Conservation (phyloP, 2,888 invertebrate species). For the Hemithea aestivaria region DNA sequence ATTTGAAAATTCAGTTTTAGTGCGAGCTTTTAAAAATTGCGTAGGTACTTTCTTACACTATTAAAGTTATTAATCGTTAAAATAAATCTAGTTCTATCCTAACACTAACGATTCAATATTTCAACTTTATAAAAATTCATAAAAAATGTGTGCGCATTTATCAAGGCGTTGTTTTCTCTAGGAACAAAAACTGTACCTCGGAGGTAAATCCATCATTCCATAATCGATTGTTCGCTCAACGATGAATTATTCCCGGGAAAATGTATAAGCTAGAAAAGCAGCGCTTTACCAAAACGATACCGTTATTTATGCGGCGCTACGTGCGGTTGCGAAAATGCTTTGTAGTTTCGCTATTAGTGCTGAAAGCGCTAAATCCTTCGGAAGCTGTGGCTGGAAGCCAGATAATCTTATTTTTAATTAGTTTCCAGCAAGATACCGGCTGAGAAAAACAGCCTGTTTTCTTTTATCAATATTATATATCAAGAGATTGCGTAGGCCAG, state of each 20-base stretch:
- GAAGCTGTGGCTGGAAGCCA: constrained; percentile 4
- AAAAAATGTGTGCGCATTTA: constrained; percentile 13
- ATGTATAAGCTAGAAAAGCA: constrained; percentile 24
- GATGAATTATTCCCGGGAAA: constrained; percentile 44
- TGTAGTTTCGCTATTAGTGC: constrained; percentile 11
- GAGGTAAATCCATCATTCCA: constrained; percentile 48
- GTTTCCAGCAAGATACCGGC: background rate
- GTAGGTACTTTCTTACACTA: too few relatives aligned
- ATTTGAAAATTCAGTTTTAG: too few relatives aligned
- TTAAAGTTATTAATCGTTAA: constrained; percentile 4
- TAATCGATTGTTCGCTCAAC: constrained; percentile 52
- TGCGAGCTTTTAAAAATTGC: too few relatives aligned
- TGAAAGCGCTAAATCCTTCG: constrained; percentile 15
- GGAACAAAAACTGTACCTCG: constrained; percentile 16
- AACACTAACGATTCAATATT: constrained; percentile 12
- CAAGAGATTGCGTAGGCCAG: too few relatives aligned
- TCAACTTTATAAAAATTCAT: constrained; percentile 12
- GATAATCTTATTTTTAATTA: constrained; percentile 8
- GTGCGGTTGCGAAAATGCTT: constrained; percentile 18
- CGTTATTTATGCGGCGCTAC: constrained; percentile 14
- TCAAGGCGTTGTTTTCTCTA: constrained; percentile 16
- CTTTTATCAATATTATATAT: background rate
- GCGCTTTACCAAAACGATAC: constrained; percentile 8
- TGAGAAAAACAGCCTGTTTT: background rate
- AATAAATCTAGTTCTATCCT: constrained; percentile 5